phyloP scores from a whole-genome alignment of 2,797 vertebrate species.

The Lithobates pipiens region DNA sequence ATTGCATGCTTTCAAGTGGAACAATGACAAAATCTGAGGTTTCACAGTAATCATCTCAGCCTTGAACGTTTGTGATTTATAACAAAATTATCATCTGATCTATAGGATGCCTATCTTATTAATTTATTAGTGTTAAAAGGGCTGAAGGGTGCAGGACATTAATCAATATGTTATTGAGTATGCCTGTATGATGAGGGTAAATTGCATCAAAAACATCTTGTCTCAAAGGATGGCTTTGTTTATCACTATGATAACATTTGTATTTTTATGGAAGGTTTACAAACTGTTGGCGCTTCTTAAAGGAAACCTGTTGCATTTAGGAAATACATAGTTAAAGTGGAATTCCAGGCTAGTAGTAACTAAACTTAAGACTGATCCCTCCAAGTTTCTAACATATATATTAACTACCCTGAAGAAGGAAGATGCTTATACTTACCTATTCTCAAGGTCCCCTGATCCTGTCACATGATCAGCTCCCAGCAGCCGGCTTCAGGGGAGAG shows the following conservation, averaged over 20 bases:
- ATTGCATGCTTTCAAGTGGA: constrained; percentile 85
- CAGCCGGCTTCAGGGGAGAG: no score
- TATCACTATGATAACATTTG: not conserved
- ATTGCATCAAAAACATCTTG: not conserved
- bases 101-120: constrained; percentile 44
- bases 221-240: not conserved
- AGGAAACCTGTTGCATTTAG: not conserved
- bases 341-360: no score
- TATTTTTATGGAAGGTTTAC: not conserved
- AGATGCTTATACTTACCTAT: no score
- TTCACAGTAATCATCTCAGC: constrained; percentile 69
- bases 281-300: not conserved
- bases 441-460: no score
- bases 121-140: constrained; percentile 46
- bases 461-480: no score
- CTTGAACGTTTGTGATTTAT: constrained; percentile 55
- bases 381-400: no score
- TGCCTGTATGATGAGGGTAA: not conserved
- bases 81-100: constrained; percentile 56
- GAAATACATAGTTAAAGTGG: no score
- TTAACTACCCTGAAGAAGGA: no score
- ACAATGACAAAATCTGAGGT: constrained; percentile 78
- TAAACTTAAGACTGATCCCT: no score
- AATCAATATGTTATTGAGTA: constrained; percentile 42
- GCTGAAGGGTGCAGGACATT: constrained; percentile 20